Conservation (phyloP, 2,888 invertebrate genomes). For the Zele albiditarsus region DNA sequence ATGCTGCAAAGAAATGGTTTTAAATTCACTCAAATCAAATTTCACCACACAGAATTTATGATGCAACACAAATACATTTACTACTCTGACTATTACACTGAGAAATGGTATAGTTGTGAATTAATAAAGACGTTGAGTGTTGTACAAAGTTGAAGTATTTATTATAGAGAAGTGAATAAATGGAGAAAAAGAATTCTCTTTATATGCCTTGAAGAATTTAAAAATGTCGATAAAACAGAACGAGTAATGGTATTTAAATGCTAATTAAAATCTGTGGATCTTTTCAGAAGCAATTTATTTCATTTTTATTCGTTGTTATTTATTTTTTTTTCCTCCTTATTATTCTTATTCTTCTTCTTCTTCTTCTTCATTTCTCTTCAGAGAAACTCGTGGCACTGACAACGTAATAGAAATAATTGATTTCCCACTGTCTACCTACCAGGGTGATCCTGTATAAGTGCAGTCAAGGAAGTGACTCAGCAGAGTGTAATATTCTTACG, state of each 20-base stretch:
- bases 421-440: constrained; percentile 5
- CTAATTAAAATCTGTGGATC: constrained; percentile 28
- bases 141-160: not conserved
- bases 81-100: not conserved
- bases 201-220: not conserved
- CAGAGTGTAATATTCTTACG: constrained; percentile 19
- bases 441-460: not conserved
- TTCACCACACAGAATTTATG: constrained; percentile 20
- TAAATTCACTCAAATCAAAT: constrained; percentile 11
- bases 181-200: not conserved
- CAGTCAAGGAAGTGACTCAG: constrained; percentile 20
- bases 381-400: constrained; percentile 11
- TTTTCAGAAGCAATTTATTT: not conserved
- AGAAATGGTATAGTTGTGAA: not conserved
- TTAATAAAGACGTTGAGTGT: not conserved
- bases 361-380: constrained; percentile 4
- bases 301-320: not conserved
- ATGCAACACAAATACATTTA: constrained; percentile 36
- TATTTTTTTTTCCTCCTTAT: not conserved
- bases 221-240: not conserved
- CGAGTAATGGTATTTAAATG: not conserved
- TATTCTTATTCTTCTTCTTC: not conserved
- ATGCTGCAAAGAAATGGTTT: not conserved
- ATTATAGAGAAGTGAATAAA: not conserved
- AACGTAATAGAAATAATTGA: constrained; percentile 36